phyloP scores from a whole-genome alignment of 2,113 vertebrate genomes.

The Tyrannus savana region DNA sequence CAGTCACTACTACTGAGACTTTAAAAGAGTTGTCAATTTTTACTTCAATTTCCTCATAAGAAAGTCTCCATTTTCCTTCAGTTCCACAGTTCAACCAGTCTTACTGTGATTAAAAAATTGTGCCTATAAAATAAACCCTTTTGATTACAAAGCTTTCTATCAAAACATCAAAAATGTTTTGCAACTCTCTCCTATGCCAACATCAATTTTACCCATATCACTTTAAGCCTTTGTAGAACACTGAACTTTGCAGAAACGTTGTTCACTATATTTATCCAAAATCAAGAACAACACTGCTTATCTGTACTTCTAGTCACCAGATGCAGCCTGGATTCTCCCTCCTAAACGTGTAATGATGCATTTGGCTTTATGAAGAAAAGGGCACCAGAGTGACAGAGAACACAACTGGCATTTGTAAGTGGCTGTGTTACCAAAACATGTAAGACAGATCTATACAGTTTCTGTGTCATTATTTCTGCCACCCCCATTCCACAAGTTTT shows the following conservation, averaged over 20 bases:
- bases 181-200: not conserved
- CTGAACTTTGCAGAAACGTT: not conserved
- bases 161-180: not conserved
- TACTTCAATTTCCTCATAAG: not conserved
- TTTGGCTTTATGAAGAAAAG: not conserved
- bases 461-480: not conserved
- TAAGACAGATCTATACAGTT: not conserved
- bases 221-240: not conserved
- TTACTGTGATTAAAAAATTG: not conserved
- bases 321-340: not conserved
- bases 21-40: not conserved
- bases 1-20: not conserved
- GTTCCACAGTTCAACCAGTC: not conserved
- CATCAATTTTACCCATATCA: not conserved
- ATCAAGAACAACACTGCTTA: not conserved
- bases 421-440: not conserved
- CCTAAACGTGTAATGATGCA: accelerated
- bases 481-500: not conserved
- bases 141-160: not conserved
- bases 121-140: not conserved
- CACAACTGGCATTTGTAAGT: not conserved
- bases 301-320: not conserved
- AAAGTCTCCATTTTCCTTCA: not conserved
- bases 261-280: not conserved
- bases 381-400: not conserved